Conservation (phyloP, 2,797 vertebrate species). For the Onychomys leucogaster region DNA sequence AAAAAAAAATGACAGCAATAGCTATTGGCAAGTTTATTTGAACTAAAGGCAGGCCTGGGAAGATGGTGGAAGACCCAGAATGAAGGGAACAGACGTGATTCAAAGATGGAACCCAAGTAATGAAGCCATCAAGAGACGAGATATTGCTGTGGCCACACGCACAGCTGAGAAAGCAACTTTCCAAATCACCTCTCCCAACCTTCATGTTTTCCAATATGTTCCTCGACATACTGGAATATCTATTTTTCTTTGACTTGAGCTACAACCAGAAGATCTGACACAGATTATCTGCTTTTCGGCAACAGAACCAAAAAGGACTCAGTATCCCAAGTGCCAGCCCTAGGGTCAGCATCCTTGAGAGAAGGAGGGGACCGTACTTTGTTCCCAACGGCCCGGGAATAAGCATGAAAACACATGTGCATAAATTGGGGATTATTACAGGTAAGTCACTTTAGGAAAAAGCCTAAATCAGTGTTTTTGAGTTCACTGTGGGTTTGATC, state of each 20-base stretch:
- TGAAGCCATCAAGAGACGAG: no score
- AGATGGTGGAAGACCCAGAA: background rate
- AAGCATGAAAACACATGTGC: background rate
- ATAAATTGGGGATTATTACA: background rate
- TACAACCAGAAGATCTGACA: background rate
- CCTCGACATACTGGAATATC: background rate
- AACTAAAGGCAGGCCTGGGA: background rate
- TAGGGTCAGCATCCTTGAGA: background rate
- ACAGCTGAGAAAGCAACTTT: background rate
- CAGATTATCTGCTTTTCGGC: background rate
- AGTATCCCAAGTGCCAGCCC: background rate
- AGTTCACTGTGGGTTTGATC: background rate
- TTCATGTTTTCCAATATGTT: background rate
- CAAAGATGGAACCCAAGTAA: background rate
- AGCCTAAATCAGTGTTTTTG: background rate
- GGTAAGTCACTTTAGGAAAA: background rate
- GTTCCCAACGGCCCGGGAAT: background rate
- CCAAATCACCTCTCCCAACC: background rate
- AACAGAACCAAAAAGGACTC: background rate
- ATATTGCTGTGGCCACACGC: accelerated
- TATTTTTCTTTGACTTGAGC: background rate
- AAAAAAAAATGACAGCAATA: background rate
- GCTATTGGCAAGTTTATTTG: background rate
- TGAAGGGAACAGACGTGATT: background rate
- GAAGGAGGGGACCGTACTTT: background rate